Conservation (phyloP, 1,140 invertebrate genomes). For the Aphis craccivora region DNA sequence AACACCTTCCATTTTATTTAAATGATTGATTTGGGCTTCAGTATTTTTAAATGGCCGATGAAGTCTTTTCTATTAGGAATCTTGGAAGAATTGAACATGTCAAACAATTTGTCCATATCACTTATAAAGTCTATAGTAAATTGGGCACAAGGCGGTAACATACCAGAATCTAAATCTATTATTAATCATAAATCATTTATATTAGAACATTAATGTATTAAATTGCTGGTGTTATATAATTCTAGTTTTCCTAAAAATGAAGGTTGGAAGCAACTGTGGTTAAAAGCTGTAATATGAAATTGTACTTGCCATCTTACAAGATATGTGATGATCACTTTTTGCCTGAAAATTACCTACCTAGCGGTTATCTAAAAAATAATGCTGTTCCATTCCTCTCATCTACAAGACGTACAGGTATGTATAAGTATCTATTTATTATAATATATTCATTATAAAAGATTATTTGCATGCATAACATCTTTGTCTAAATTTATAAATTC, state of each 20-base stretch:
- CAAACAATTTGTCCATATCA: constrained; percentile 5
- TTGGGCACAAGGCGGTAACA: background rate
- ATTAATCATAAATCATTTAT: too few relatives aligned
- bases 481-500: too few relatives aligned
- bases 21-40: background rate
- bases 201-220: background rate
- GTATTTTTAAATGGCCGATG: background rate
- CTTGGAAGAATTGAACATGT: constrained; percentile 12
- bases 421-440: background rate
- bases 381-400: background rate
- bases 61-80: background rate
- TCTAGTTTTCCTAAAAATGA: constrained; percentile 12
- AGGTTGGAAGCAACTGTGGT: background rate
- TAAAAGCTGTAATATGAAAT: background rate
- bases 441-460: background rate
- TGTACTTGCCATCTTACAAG: constrained; percentile 5
- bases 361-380: background rate
- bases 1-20: background rate
- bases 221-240: background rate
- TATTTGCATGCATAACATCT: background rate
- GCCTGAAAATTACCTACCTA: background rate
- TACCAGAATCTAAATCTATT: too few relatives aligned
- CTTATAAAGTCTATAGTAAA: background rate
- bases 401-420: background rate
- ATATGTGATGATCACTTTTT: background rate